phyloP scores from a whole-genome alignment of 2,797 vertebrate genomes.

The Bradypus variegatus region DNA sequence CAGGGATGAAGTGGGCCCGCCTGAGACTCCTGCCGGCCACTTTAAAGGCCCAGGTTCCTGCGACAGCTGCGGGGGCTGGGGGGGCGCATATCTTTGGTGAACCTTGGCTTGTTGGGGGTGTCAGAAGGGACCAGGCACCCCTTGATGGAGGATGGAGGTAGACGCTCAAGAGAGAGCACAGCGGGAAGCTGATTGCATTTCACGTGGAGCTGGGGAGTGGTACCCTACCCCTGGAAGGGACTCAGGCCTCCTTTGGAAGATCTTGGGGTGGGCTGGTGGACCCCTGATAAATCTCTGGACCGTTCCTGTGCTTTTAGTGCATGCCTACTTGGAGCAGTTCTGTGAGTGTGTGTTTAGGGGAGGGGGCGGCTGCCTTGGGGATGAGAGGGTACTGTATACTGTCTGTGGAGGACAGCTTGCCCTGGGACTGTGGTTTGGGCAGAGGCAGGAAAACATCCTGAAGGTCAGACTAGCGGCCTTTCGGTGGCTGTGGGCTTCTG shows the following conservation, averaged over 20 bases:
- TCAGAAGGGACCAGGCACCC: neutral
- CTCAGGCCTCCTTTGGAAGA: neutral
- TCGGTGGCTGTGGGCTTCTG: neutral
- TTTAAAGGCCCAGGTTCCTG: conserved; percentile 32
- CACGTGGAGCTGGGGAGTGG: neutral
- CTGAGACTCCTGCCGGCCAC: neutral
- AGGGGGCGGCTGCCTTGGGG: neutral
- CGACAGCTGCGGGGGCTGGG: neutral
- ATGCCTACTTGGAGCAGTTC: neutral
- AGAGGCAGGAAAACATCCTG: neutral
- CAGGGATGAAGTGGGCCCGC: neutral
- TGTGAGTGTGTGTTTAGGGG: too few relatives aligned
- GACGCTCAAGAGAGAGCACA: neutral
- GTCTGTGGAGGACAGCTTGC: neutral
- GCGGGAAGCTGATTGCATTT: neutral
- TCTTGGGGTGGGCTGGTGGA: neutral
- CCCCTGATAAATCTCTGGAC: neutral
- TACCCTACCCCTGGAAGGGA: neutral
- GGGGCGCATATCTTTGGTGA: neutral
- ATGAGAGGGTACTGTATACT: neutral
- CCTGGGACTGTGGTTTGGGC: neutral
- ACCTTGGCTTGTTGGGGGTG: neutral
- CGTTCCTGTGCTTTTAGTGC: neutral
- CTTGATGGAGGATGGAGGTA: neutral
- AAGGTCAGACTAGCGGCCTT: conserved; percentile 17